Conservation (phyloP, 2,888 invertebrate species). For the Netelia melanura region DNA sequence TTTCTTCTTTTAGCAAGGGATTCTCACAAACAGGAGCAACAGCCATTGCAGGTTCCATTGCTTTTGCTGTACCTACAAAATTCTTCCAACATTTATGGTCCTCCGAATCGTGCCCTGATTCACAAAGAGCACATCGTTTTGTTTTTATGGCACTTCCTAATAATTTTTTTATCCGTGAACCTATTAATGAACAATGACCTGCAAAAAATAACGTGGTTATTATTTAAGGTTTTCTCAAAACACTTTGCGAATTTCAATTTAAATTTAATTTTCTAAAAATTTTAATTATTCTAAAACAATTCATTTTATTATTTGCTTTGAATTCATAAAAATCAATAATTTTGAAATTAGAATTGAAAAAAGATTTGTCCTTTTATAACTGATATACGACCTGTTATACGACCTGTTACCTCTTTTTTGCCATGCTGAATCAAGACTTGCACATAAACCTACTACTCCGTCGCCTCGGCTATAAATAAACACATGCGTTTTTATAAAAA, state of each 20-base stretch:
- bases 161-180: slow-evolving; percentile 1
- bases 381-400: slow-evolving; percentile 6
- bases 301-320: neutral
- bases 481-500: too few species aligned
- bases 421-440: slow-evolving; percentile 18
- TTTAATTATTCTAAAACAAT: neutral
- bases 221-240: neutral
- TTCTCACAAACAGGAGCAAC: slow-evolving; percentile 63
- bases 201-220: neutral
- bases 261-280: neutral
- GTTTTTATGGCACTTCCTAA: slow-evolving; percentile 9
- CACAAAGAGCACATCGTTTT: slow-evolving; percentile 15
- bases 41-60: slow-evolving; percentile 71
- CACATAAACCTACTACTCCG: neutral
- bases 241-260: neutral
- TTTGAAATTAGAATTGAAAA: too few species aligned
- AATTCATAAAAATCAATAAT: too few species aligned
- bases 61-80: slow-evolving; percentile 67
- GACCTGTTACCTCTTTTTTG: slow-evolving; percentile 21
- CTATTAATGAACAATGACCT: slow-evolving; percentile 20
- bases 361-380: neutral
- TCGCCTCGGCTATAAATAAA: neutral
- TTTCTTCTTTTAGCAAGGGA: slow-evolving; percentile 51
- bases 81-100: slow-evolving; percentile 68
- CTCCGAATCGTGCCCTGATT: too few species aligned